Evolutionary conservation across 2,797 vertebrate species (phyloP).

Genomic region (Tapirus indicus): DNA sequence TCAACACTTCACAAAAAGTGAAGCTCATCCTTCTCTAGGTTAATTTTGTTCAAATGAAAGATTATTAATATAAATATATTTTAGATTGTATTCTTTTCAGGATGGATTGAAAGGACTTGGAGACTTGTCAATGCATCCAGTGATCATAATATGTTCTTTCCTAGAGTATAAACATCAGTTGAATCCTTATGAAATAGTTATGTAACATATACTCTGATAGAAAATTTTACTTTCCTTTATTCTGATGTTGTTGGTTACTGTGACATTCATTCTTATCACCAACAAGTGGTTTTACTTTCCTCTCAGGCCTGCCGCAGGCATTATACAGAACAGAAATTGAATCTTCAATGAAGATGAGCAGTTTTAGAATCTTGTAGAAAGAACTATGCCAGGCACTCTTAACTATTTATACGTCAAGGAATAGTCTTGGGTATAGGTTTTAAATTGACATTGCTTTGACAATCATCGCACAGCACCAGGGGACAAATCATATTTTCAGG

Average conservation of each 20-base stretch:
- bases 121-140: background rate
- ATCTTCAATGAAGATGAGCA: background rate
- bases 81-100: background rate
- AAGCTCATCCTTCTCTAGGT: background rate
- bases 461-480: background rate
- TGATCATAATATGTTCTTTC: background rate
- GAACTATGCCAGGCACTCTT: background rate
- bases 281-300: background rate
- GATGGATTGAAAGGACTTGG: background rate
- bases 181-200: background rate
- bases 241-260: background rate
- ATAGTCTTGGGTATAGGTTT: background rate
- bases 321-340: background rate
- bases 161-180: background rate
- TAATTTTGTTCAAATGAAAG: background rate
- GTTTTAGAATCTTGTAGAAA: background rate
- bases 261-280: background rate
- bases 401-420: background rate
- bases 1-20: background rate
- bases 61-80: background rate
- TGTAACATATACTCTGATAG: background rate
- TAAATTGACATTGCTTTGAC: background rate
- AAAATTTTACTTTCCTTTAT: background rate
- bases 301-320: background rate
- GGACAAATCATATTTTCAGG: background rate